Evolutionary conservation across 2,888 invertebrate species (phyloP), one percentile per base, ranked within the genome.

Genomic region (Leucoma salicis): DNA sequence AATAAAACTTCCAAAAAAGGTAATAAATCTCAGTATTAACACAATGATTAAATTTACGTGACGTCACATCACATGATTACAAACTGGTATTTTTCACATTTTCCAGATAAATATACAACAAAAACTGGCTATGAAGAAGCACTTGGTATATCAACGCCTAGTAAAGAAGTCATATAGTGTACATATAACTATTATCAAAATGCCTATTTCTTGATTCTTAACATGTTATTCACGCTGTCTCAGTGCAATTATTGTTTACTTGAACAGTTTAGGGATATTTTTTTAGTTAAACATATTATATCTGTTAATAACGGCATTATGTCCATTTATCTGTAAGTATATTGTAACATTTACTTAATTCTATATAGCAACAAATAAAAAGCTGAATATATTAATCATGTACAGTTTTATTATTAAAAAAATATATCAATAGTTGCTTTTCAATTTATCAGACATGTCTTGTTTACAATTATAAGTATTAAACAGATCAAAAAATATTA

Each of bases 141-240:
- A 27, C 91, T 95, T 63, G 97, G 97, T 52, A 96, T 97, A 70
- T 96, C 96, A 33, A 97, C 97, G 27, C 96, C 97, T 8, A 97
- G 96, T 67, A 96, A 97, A 85, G 95, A 96, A 84, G 93, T 95
- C 69, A 83, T 92, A 75, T 92, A 92, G 82, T 79, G 69, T 71
- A 74, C 49, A 58, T 58, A 63, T 58, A 33, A 8, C 3, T 29
- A 29, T 61, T 57, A 53, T 57, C 46, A 57, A 53, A 69, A 67
- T 69, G 50, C 70, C 74, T 67, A 77, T 65, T 59, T 57, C 55
- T 65, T 61, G 43, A 64, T 53, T 46, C 69, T 37, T 43, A 51
- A 53, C 60, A 55, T 71, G 65, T 60, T 70, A 69, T 66, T 66
- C 71, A 70, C 64, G 70, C 74, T 77, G 67, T 78, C 70, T 79